These are phyloP conservation scores for Polyommatus icarus DNA, from an alignment of 2,888 invertebrate species.

Conservation along the genomic window DNA sequence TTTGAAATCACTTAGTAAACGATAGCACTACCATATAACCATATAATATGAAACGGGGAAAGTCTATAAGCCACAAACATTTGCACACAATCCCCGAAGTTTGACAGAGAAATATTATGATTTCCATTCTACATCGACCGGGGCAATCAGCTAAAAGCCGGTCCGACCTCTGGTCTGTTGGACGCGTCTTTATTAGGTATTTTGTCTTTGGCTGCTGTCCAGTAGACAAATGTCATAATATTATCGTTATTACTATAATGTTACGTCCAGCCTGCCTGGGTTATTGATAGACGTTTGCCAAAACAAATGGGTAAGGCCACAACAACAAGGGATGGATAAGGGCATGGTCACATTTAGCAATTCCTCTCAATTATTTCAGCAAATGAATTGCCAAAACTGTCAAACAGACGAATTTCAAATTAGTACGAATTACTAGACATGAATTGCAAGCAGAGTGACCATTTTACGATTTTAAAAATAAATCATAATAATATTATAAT, in stretches of 20 bases:
- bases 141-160: conserved; percentile 26
- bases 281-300: not conserved
- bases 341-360: too few relatives aligned
- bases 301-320: too few relatives aligned
- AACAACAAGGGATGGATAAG: too few relatives aligned
- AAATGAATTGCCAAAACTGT: too few relatives aligned
- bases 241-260: conserved; percentile 23
- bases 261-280: not conserved
- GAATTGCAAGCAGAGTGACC: too few relatives aligned
- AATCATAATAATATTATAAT: too few relatives aligned
- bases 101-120: conserved; percentile 29
- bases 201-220: conserved; percentile 15
- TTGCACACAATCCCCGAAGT: conserved; percentile 2
- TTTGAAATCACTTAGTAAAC: too few relatives aligned
- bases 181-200: conserved; percentile 13
- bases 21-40: too few relatives aligned
- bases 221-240: not conserved
- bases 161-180: conserved; percentile 7
- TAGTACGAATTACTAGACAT: too few relatives aligned
- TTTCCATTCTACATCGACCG: not conserved
- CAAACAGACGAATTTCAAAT: too few relatives aligned
- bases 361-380: too few relatives aligned
- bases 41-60: not conserved
- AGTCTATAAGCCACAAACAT: not conserved
- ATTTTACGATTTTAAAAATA: too few relatives aligned